Base-by-base conservation (phyloP, 2,113 vertebrate genomes). In the Strix aluco region DNA sequence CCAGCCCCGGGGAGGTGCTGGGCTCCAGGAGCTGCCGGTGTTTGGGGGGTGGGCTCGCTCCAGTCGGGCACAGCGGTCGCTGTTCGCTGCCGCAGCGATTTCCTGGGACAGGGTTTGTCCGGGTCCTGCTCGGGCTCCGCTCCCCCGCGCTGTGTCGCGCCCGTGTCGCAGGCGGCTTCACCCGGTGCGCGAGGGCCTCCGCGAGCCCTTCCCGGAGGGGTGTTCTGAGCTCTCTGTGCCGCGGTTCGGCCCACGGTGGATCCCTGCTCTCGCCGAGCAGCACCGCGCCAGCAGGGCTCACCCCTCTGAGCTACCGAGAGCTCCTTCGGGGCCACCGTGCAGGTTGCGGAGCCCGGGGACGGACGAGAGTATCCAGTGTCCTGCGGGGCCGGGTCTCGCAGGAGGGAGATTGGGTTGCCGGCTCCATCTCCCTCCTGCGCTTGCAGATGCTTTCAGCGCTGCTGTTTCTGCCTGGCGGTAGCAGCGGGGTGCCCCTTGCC, bases 271-370 rank as follows among this genome's bases (percentile, higher is more conserved):
- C 7, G 55, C 20, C 12, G 30, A 16, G 52, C 1, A n/a, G 44
- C 32, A 0, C 63, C 6, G 32, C 1, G 13, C 62, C 5, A 23
- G 44, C 6, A 9, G 74, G 40, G 8, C 57, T 88, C 11, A 47
- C 44, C 66, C 22, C 0, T 4, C 11, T 9, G 4, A 27, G 69
- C 61, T 13, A 5, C 5, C 4, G 25, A 32, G 58, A 12, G 51
- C 70, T 38, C 19, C 62, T 75, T 5, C 11, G 23, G 87, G 62
- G 54, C 54, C 46, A 5, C 46, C 46, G 62, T 54, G 70, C 61
- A 67, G 79, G 38, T 19, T 63, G 49, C 29, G 11, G 77, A 57
- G 51, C 51, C 59, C 21, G 4, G 70, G 59, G 51, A 59, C 2
- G 44, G 10, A 9, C 3, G 34, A n/a, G 86, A 2, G 30, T 17